A percentile compares a stretch with the other conserved stretches of the same genome.
These are phyloP conservation scores for Eretmocerus hayati DNA, from an alignment of 2,888 invertebrate genomes.

Conservation along the genomic window DNA sequence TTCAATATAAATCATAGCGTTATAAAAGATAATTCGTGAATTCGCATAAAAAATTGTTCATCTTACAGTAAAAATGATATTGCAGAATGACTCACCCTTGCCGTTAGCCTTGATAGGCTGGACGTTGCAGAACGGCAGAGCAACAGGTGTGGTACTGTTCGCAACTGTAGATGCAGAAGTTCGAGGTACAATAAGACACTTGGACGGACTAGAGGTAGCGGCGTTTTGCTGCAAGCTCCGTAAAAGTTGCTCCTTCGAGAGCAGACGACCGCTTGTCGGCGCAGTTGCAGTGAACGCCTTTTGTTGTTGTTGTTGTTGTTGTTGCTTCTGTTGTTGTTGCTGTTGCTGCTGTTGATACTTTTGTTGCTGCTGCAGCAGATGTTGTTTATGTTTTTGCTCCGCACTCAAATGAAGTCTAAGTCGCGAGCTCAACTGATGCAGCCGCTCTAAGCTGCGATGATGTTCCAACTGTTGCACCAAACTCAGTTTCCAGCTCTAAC, in stretches of 20 bases:
- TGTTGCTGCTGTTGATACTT: background rate
- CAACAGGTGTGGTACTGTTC: slow-evolving; percentile 1
- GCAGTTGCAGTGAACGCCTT: background rate
- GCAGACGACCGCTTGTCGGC: background rate
- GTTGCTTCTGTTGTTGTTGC: too few species aligned
- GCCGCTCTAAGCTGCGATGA: slow-evolving; percentile 8
- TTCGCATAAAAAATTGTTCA: too few species aligned
- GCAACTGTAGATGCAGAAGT: background rate
- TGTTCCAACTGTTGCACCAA: slow-evolving; percentile 2
- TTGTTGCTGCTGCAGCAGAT: slow-evolving; percentile 5
- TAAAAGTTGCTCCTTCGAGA: background rate
- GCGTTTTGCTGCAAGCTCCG: background rate
- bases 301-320: too few species aligned
- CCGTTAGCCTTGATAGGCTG: slow-evolving; percentile 10
- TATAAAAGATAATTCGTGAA: too few species aligned
- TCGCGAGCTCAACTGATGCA: slow-evolving; percentile 9
- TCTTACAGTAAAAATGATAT: too few species aligned
- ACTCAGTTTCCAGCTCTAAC: background rate
- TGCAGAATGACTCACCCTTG: slow-evolving; percentile 7
- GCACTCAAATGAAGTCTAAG: background rate
- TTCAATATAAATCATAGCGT: too few species aligned
- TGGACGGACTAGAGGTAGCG: slow-evolving; percentile 4
- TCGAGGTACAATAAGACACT: slow-evolving; percentile 11
- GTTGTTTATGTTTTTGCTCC: background rate
- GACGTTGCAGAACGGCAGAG: slow-evolving; percentile 16